Percentiles rank a stretch among this genome's conserved stretches.
phyloP scores from a whole-genome alignment of 2,113 vertebrate species.

The Orcinus orca region DNA sequence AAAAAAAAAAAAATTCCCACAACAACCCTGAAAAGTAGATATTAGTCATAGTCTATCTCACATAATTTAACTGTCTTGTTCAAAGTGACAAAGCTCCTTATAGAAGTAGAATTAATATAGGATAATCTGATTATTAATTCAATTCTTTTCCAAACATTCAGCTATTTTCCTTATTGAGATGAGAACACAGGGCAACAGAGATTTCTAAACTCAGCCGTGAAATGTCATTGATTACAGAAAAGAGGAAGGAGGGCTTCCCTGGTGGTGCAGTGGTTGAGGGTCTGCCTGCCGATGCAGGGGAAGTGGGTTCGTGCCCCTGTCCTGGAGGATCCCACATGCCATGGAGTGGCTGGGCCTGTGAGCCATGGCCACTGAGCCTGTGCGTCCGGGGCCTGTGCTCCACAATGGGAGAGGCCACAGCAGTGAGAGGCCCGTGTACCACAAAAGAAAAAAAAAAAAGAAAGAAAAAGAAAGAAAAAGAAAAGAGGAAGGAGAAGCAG shows the following conservation, averaged over 20 bases:
- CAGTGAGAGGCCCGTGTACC: no score
- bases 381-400: no score
- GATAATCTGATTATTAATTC: background rate
- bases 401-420: no score
- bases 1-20: background rate
- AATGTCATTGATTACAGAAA: background rate
- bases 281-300: no score
- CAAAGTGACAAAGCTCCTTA: background rate
- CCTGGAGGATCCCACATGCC: no score
- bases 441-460: no score
- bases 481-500: background rate
- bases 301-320: no score
- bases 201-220: background rate
- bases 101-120: background rate
- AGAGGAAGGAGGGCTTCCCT: no score
- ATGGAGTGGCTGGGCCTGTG: no score
- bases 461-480: no score
- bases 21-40: background rate
- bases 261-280: no score
- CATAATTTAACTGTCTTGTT: background rate
- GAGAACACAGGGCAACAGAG: background rate
- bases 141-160: background rate
- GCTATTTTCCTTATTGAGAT: background rate
- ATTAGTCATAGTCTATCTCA: background rate
- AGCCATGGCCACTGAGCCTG: no score